Conservation (phyloP, 1,140 invertebrate species). For the Lucilia sericata region DNA sequence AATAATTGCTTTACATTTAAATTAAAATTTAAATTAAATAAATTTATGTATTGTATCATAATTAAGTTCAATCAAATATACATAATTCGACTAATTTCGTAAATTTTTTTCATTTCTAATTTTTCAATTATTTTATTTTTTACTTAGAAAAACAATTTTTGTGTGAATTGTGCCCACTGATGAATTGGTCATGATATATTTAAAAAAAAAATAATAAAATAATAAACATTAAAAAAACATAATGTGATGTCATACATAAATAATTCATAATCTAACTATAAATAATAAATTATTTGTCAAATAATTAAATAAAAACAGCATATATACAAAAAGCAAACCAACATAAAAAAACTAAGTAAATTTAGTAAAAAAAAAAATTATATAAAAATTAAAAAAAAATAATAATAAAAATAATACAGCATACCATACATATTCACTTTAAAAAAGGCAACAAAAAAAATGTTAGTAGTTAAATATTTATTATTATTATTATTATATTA, state of each 20-base stretch:
- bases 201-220: slow-evolving; percentile 34
- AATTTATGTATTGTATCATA: neutral
- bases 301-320: slow-evolving; percentile 24
- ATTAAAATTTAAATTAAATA: slow-evolving; percentile 16
- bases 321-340: slow-evolving; percentile 14
- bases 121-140: neutral
- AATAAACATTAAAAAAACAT: slow-evolving; percentile 38
- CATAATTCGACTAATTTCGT: neutral
- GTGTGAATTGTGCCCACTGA: slow-evolving; percentile 29
- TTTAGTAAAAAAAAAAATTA: slow-evolving; percentile 28
- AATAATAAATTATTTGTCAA: slow-evolving; percentile 41
- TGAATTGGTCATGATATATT: slow-evolving; percentile 20
- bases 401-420: neutral
- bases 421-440: slow-evolving; percentile 41
- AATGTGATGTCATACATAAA: slow-evolving; percentile 41
- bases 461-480: slow-evolving; percentile 42
- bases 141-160: slow-evolving; percentile 23
- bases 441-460: slow-evolving; percentile 41
- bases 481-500: slow-evolving; percentile 8
- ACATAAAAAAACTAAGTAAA: slow-evolving; percentile 5
- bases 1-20: slow-evolving; percentile 17
- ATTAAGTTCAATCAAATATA: slow-evolving; percentile 4
- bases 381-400: slow-evolving; percentile 14
- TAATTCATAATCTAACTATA: slow-evolving; percentile 3
- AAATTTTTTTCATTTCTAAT: neutral